Evolutionary conservation across 2,888 invertebrate species (phyloP).

Genomic region (Philereme vetulata): DNA sequence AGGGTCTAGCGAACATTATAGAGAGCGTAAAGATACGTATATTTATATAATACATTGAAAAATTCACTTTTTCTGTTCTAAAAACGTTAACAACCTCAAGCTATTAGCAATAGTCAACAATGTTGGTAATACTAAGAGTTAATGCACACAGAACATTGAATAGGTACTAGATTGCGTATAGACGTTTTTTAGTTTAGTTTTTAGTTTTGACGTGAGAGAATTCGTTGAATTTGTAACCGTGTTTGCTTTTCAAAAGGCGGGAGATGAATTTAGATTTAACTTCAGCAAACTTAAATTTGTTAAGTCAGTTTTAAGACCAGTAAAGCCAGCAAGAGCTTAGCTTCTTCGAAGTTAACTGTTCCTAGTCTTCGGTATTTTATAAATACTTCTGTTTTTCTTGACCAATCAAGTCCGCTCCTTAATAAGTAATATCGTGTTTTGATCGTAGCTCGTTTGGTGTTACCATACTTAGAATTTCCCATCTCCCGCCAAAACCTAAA

Average conservation of each 20-base stretch:
- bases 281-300: neutral
- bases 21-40: constrained; percentile 62
- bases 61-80: constrained; percentile 80
- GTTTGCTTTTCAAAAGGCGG: constrained; percentile 20
- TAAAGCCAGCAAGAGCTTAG: neutral
- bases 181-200: constrained; percentile 47
- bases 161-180: constrained; percentile 64
- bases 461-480: too few species aligned
- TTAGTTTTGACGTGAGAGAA: constrained; percentile 42
- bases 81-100: constrained; percentile 84
- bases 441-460: too few species aligned
- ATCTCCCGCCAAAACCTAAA: constrained; percentile 33
- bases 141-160: constrained; percentile 78
- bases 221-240: constrained; percentile 42
- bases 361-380: too few species aligned
- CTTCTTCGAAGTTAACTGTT: neutral
- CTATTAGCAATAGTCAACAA: constrained; percentile 84
- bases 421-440: too few species aligned
- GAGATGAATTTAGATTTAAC: constrained; percentile 9
- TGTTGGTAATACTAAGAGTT: constrained; percentile 80
- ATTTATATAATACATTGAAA: constrained; percentile 73
- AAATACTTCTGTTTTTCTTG: too few species aligned
- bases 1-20: constrained; percentile 80
- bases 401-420: too few species aligned
- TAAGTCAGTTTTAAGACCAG: neutral